These are phyloP conservation scores for Diabrotica undecimpunctata DNA, from an alignment of 1,140 invertebrate genomes.

Conservation along the genomic window DNA sequence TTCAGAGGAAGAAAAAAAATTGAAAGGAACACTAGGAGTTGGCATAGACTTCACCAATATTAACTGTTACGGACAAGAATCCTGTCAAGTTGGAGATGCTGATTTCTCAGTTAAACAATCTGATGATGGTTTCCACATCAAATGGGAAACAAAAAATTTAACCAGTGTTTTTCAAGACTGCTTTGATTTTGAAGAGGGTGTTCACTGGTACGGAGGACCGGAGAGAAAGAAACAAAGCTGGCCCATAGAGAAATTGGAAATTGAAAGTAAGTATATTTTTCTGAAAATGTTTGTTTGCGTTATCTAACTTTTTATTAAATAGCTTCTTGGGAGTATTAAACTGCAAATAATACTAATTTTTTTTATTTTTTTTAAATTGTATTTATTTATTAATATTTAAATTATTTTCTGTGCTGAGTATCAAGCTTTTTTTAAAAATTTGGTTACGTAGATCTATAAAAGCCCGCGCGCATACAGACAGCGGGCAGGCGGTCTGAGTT, in stretches of 20 bases:
- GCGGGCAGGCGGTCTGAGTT: too few relatives aligned
- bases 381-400: too few relatives aligned
- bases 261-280: conserved; percentile 40
- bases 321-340: too few relatives aligned
- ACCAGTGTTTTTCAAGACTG: conserved; percentile 17
- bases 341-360: too few relatives aligned
- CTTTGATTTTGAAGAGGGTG: conserved; percentile 10
- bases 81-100: not conserved
- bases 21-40: conserved; percentile 4
- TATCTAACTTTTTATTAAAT: too few relatives aligned
- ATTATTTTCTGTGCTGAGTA: too few relatives aligned
- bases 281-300: too few relatives aligned
- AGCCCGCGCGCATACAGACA: too few relatives aligned
- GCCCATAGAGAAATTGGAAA: conserved; percentile 60
- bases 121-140: conserved; percentile 21
- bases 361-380: too few relatives aligned
- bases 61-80: not conserved
- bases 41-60: not conserved
- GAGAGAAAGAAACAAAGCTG: conserved; percentile 43
- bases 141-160: conserved; percentile 15
- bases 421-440: too few relatives aligned
- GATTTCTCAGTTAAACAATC: not conserved
- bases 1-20: conserved; percentile 3
- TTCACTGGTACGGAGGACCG: conserved; percentile 25
- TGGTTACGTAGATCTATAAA: too few relatives aligned